Evolutionary conservation across 2,797 vertebrate species (phyloP), one percentile per base, ranked within the genome.

Genomic region (Chelmon rostratus): DNA sequence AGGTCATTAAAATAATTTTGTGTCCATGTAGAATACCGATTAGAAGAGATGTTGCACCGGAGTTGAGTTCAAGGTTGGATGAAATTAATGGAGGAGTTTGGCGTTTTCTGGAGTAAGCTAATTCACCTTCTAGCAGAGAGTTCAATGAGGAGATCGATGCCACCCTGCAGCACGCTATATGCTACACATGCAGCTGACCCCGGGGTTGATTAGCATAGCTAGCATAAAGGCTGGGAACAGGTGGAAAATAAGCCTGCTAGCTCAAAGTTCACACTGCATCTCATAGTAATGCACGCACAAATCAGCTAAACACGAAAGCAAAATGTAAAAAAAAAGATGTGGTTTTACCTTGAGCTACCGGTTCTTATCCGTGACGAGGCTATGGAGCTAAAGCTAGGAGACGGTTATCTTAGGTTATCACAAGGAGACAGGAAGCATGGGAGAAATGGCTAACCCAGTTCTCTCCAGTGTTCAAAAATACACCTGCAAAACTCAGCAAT

Each of bases 1-100:
- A 56, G 40, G 73, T 65, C n/a, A 62, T 83, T 86, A 28, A 65
- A 74, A 68, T 56, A 46, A 33, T n/a, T 28, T 28, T 53, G 28
- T 38, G 38, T 79, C 64, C 61, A 13, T 82, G 54, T 38, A 16
- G 44, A n/a, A n/a, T 62, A 54, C 40, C 25, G 73, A 84, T 58
- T 50, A 65, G 50, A 28, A 54, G 35, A 58, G 25, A 19, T 28
- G 19, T 50, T 64, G 25, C 52, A 28, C 33, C 40, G 66, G 37
- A 65, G 25, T 0, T 53, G 3, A 71, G 44, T 70, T 81, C 44
- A 63, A 47, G 50, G n/a, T 78, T 50, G 40, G 56, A 38, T 63
- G 5, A 72, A 75, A 65, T 71, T 35, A 6, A 68, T 50, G 2
- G 9, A 54, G 35, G 59, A 16, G 35, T 61, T 42, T 37, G 18